phyloP scores from a whole-genome alignment of 2,113 vertebrate genomes.

The Dendropsophus ebraccatus region DNA sequence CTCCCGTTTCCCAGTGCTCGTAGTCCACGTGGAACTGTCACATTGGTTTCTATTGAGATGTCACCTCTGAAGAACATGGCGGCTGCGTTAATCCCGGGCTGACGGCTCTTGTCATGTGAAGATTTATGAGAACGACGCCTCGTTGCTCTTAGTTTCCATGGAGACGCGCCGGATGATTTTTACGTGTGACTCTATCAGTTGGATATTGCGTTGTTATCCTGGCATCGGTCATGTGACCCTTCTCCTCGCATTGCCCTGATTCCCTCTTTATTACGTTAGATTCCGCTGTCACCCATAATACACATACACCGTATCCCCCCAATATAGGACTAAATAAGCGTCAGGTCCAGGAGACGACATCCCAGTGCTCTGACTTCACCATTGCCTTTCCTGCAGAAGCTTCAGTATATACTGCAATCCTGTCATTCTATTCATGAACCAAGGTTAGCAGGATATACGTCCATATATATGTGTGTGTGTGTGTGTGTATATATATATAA shows the following conservation, averaged over 20 bases:
- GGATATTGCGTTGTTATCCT: not conserved
- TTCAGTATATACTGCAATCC: not conserved
- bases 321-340: too few relatives aligned
- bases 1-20: not conserved
- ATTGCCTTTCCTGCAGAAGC: not conserved
- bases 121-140: not conserved
- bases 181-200: not conserved
- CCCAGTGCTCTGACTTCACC: too few relatives aligned
- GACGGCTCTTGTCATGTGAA: not conserved
- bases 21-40: constrained; percentile 9
- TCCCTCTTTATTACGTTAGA: not conserved
- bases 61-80: not conserved
- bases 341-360: too few relatives aligned
- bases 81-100: not conserved
- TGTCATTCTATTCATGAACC: not conserved
- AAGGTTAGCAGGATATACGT: too few relatives aligned
- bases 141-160: constrained; percentile 24
- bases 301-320: too few relatives aligned
- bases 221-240: not conserved
- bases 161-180: constrained; percentile 1
- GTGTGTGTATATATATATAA: too few relatives aligned
- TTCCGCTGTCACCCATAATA: not conserved
- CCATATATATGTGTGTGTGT: too few relatives aligned
- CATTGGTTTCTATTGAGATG: not conserved
- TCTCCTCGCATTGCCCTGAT: not conserved